phyloP scores from a whole-genome alignment of 2,888 invertebrate genomes.

The Leptinotarsa juncta region DNA sequence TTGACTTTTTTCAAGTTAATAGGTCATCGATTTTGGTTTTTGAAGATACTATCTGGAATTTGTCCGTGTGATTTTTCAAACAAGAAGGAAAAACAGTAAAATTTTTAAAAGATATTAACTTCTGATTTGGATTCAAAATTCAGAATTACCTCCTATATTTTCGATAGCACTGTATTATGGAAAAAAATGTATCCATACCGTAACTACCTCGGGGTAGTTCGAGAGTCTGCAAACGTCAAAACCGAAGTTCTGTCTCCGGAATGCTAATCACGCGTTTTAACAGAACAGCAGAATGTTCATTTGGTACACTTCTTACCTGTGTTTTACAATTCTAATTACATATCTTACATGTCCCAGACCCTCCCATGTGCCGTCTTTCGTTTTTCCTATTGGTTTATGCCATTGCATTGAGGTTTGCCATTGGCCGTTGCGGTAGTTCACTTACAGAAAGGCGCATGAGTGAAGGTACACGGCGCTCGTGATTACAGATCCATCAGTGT shows the following conservation, averaged over 20 bases:
- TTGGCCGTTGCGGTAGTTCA: slow-evolving; percentile 59
- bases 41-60: no score
- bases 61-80: no score
- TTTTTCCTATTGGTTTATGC: slow-evolving; percentile 65
- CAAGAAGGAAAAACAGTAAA: no score
- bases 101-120: no score
- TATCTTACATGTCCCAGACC: slow-evolving; percentile 64
- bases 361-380: slow-evolving; percentile 66
- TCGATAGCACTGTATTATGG: no score
- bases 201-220: not conserved
- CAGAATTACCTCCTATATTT: no score
- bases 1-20: no score
- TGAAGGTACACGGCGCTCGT: slow-evolving; percentile 58
- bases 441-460: slow-evolving; percentile 61
- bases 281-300: slow-evolving; percentile 36
- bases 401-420: slow-evolving; percentile 61
- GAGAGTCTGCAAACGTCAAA: not conserved
- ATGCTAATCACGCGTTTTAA: slow-evolving; percentile 34
- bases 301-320: slow-evolving; percentile 47
- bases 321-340: slow-evolving; percentile 65
- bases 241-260: slow-evolving; percentile 21
- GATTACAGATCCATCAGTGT: slow-evolving; percentile 59
- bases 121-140: no score
- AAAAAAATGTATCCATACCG: no score
- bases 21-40: no score